Evolutionary conservation across 2,888 invertebrate genomes (phyloP).

Genomic region (Hemaris fuciformis): DNA sequence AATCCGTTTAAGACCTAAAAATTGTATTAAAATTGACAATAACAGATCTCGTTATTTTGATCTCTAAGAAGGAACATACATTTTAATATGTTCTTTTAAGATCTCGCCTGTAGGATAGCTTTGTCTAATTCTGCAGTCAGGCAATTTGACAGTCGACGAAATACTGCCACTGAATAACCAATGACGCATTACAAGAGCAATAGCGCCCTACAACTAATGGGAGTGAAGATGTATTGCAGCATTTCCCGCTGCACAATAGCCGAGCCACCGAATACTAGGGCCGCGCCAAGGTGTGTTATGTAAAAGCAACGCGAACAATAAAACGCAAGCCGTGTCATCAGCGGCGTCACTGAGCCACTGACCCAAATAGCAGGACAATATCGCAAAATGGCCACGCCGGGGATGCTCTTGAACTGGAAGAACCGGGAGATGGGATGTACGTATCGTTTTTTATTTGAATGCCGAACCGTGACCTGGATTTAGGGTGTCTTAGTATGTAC

Average conservation of each 20-base stretch:
- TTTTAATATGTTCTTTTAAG: too few relatives aligned
- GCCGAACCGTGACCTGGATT: background rate
- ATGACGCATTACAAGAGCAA: background rate
- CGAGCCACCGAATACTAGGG: constrained; percentile 24
- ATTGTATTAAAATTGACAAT: too few relatives aligned
- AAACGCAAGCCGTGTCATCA: constrained; percentile 57
- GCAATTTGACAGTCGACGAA: too few relatives aligned
- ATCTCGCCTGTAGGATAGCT: too few relatives aligned
- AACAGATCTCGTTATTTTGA: too few relatives aligned
- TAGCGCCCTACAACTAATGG: background rate
- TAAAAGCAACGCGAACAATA: constrained; percentile 58
- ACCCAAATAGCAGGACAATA: constrained; percentile 69
- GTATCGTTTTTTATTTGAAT: background rate
- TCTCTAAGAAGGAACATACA: too few relatives aligned
- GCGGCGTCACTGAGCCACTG: constrained; percentile 61
- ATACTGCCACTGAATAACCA: too few relatives aligned
- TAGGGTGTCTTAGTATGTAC: too few relatives aligned
- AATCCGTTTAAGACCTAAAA: too few relatives aligned
- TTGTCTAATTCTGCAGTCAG: too few relatives aligned
- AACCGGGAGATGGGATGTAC: background rate
- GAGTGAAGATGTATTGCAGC: background rate
- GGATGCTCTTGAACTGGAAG: constrained; percentile 30
- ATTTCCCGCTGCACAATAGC: constrained; percentile 20
- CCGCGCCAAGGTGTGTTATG: constrained; percentile 37
- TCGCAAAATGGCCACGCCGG: constrained; percentile 61